Conservation (phyloP, 2,797 vertebrate genomes). For the Peromyscus attwateri region DNA sequence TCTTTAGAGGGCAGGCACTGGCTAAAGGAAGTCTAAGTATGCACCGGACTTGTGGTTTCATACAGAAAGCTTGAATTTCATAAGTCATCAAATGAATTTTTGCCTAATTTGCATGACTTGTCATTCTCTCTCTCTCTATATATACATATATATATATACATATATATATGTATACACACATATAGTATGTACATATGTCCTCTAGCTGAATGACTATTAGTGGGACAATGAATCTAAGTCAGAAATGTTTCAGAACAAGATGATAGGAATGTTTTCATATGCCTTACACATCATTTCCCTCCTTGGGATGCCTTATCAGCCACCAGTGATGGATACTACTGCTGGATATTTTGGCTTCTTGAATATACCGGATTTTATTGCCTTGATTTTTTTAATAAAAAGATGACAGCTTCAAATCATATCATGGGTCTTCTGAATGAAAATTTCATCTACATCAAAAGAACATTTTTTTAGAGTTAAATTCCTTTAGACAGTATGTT, state of each 20-base stretch:
- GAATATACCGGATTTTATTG: conserved; percentile 5
- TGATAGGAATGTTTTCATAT: background rate
- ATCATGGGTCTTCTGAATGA: background rate
- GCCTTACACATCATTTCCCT: background rate
- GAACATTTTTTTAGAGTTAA: conserved; percentile 3
- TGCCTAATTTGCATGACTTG: conserved; percentile 23
- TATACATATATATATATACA: background rate
- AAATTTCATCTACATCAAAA: conserved; percentile 2
- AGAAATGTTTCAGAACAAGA: conserved; percentile 52
- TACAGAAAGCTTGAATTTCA: conserved; percentile 8
- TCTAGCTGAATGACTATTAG: conserved; percentile 6
- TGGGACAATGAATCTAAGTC: conserved; percentile 2
- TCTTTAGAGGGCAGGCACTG: background rate
- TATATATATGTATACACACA: background rate
- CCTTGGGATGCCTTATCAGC: conserved; percentile 1
- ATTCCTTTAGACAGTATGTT: background rate
- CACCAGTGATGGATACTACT: conserved; percentile 15
- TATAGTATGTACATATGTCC: background rate
- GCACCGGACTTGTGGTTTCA: conserved; percentile 7
- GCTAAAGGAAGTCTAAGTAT: conserved; percentile 32
- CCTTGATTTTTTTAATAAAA: background rate
- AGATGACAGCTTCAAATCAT: background rate
- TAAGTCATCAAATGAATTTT: conserved; percentile 51
- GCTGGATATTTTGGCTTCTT: conserved; percentile 67
- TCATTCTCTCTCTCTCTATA: background rate